Base-by-base conservation (phyloP, 2,797 vertebrate species). In the Anabas testudineus region DNA sequence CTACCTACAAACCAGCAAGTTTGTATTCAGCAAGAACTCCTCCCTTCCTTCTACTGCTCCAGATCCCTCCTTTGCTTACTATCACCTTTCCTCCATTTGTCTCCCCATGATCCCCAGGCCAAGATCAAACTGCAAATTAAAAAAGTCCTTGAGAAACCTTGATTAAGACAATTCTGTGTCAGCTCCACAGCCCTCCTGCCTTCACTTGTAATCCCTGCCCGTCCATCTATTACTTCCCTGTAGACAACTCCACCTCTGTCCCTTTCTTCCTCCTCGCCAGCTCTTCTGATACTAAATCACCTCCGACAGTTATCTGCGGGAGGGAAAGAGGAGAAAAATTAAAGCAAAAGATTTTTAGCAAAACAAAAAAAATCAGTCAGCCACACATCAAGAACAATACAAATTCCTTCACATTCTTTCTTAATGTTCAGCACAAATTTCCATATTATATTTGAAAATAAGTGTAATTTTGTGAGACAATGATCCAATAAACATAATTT, bases 81-180 rank as follows among this genome's bases (percentile, higher is more conserved):
- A 67, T 41, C 45, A 57, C 58, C 52, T 48, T 42, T 34, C 36
- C 39, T 60, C 54, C 62, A 47, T 71, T 36, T 12, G 18, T 73
- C 71, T 61, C 43, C 65, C 24, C 41, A 2, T 26, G 30, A 67
- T 53, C 71, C 75, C 32, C 59, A 37, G 71, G 71, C 76, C 67
- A 55, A 81, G 77, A 89, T 88, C 83, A 91, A 84, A 82, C 71
- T 60, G 75, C 60, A 79, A 90, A 89, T 90, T 84, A 85, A 81
- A 74, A 26, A 87, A 90, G 90, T 89, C 91, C 88, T 91, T 86
- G 85, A 92, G 83, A 91, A 87, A 78, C 60, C 87, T 89, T 78
- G 68, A 90, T 83, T 88, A 86, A 85, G 90, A 90, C 49, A 46
- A 71, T 82, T 79, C 47, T 7, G 26, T 72, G 78, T 79, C 71